Conservation (phyloP, 2,888 invertebrate species). For the Dione vanillae region DNA sequence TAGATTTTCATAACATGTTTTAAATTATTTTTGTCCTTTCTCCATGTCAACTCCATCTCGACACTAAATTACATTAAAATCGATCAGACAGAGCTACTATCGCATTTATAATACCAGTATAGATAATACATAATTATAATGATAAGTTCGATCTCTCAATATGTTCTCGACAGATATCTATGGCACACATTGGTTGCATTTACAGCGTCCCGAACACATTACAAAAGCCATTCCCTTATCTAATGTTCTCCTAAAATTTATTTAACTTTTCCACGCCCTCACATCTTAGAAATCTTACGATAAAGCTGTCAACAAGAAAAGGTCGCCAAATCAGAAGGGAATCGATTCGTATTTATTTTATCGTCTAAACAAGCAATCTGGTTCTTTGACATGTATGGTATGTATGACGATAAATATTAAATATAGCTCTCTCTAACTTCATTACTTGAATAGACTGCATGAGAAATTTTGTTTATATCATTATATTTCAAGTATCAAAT, state of each 20-base stretch:
- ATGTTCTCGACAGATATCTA: conserved; percentile 72
- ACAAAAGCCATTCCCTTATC: conserved; percentile 83
- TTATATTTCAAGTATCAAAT: neutral
- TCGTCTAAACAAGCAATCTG: conserved; percentile 28
- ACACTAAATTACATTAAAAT: too few relatives aligned
- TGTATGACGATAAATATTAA: conserved; percentile 19
- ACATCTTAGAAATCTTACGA: conserved; percentile 78
- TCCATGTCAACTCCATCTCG: too few relatives aligned
- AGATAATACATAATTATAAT: conserved; percentile 23
- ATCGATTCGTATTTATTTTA: conserved; percentile 36
- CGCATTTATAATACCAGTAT: too few relatives aligned
- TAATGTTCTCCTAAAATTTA: conserved; percentile 81
- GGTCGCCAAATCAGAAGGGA: conserved; percentile 59
- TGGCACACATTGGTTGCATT: conserved; percentile 80
- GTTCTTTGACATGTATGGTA: conserved; percentile 22
- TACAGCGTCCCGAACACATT: conserved; percentile 83
- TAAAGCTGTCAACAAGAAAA: conserved; percentile 80
- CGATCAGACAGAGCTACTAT: too few relatives aligned
- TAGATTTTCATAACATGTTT: too few relatives aligned
- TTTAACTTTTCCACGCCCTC: conserved; percentile 82
- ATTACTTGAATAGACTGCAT: neutral
- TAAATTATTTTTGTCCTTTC: too few relatives aligned
- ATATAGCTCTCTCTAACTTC: neutral
- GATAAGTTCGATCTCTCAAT: conserved; percentile 47
- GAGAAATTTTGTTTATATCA: neutral